These are phyloP conservation scores for Drosophila paulistorum DNA, from an alignment of 1,140 invertebrate genomes.

Conservation along the genomic window DNA sequence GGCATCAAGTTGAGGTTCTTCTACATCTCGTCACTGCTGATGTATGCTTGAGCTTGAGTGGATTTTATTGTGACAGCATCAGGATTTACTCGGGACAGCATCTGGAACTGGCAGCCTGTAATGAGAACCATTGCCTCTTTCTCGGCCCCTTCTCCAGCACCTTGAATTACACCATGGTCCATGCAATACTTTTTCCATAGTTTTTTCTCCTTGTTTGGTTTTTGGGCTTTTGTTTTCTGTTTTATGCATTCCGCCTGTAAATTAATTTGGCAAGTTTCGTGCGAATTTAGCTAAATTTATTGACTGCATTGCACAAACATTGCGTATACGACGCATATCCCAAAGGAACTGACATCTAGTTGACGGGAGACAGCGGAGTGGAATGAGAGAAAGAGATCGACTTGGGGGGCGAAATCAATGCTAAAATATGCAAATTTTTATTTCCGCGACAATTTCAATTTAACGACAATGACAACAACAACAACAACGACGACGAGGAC, in stretches of 20 bases:
- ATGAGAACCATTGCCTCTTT: constrained; percentile 43
- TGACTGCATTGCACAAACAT: constrained; percentile 53
- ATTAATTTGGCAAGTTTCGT: constrained; percentile 66
- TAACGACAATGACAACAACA: constrained; percentile 50
- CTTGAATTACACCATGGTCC: too few species aligned
- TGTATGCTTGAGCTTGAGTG: constrained; percentile 78
- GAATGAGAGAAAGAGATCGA: neutral
- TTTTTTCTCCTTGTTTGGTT: constrained; percentile 11
- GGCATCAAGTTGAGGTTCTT: constrained; percentile 18
- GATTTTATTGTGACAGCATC: constrained; percentile 79
- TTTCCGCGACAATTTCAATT: constrained; percentile 82
- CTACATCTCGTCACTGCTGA: constrained; percentile 65
- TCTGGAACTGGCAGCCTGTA: constrained; percentile 72
- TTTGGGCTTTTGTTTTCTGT: constrained; percentile 39
- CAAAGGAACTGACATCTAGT: constrained; percentile 2
- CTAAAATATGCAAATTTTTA: constrained; percentile 82
- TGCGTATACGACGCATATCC: constrained; percentile 64
- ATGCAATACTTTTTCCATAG: constrained; percentile 21
- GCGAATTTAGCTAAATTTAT: constrained; percentile 59
- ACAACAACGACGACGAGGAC: constrained; percentile 4
- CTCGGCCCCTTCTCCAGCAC: neutral
- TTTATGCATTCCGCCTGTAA: constrained; percentile 59
- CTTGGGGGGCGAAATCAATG: constrained; percentile 63
- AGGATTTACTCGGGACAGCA: constrained; percentile 75
- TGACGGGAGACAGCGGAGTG: constrained; percentile 41